phyloP scores from a whole-genome alignment of 2,797 vertebrate genomes.

The Phalloptychus januarius region DNA sequence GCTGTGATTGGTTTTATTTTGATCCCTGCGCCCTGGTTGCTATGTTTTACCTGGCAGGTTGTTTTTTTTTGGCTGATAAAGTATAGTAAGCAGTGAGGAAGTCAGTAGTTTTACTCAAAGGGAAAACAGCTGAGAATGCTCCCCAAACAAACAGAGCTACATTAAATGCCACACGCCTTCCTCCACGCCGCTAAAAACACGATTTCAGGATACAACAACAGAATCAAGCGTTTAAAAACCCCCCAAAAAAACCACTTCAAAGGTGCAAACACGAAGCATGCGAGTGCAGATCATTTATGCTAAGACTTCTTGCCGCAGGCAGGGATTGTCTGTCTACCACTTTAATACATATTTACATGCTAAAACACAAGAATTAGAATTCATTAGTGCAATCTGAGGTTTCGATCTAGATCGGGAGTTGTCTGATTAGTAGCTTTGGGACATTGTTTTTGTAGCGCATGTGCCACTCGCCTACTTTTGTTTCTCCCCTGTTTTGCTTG shows the following conservation, averaged over 20 bases:
- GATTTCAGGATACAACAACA: conserved; percentile 49
- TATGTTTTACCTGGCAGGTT: conserved; percentile 20
- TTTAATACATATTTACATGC: conserved; percentile 85
- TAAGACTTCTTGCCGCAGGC: conserved; percentile 75
- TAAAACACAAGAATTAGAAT: conserved; percentile 86
- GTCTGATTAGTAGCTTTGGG: conserved; percentile 85
- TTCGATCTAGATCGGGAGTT: conserved; percentile 83
- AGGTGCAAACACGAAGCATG: conserved; percentile 60
- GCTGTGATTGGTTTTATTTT: background rate
- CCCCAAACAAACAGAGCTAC: conserved; percentile 22
- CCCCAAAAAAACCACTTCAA: conserved; percentile 60
- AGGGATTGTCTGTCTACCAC: conserved; percentile 78
- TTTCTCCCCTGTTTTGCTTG: conserved; percentile 75
- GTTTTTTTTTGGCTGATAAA: no score
- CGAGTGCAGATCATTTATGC: conserved; percentile 68
- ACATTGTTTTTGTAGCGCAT: conserved; percentile 79
- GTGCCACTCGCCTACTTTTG: conserved; percentile 79
- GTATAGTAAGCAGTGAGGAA: conserved; percentile 12
- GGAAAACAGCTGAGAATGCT: conserved; percentile 35
- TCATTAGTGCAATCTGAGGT: conserved; percentile 84
- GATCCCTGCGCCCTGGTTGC: background rate
- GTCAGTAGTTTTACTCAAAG: conserved; percentile 24
- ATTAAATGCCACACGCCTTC: conserved; percentile 23
- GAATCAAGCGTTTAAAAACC: conserved; percentile 48
- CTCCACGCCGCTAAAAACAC: conserved; percentile 10